Base-by-base conservation (phyloP, 2,113 vertebrate genomes). In the Crypturellus undulatus region DNA sequence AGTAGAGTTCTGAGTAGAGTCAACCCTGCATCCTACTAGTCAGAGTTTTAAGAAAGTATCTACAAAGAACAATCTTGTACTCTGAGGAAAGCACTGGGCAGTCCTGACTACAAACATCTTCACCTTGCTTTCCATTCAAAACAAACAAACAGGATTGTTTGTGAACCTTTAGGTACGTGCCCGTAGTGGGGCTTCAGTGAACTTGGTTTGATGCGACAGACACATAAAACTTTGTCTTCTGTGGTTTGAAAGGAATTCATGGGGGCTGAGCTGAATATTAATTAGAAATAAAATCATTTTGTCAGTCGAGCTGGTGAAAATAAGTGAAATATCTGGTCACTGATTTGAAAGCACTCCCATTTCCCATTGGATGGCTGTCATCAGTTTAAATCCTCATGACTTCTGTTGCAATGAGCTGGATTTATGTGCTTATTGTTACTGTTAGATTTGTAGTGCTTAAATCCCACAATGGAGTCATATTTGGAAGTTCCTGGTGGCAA, bases 381-480 rank as follows among this genome's bases (percentile, higher is more conserved):
- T 49, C 79, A 70, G 47, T 54, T 26, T 77, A 84, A 92, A 84
- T 91, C 30, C 64, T 71, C 80, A 82, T 82, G 24, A 64, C 36
- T 91, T 93, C 76, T 82, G 68, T 87, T 89, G 81, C 75, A 95
- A 87, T 93, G 84, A 92, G 52, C 70, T 72, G 80, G 34, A 77
- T 83, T 88, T 90, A 84, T 84, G 43, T 89, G 54, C 81, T 92
- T 84, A 79, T 87, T 79, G 79, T 79, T 72, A 72, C 71, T 65
- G 60, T 82, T 85, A 89, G 63, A 85, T 92, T 85, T 78, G 54
- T 42, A 78, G 64, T 43, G 59, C 59, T 92, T 79, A 87, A 91
- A 96, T 89, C 49, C 64, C 42, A 10, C 28, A 69, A 36, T 40
- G 76, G 59, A 90, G 89, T 85, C 82, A 91, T 64, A 75, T 94